Evolutionary conservation across 2,113 vertebrate genomes (phyloP).

Genomic region (Atractosteus spatula): DNA sequence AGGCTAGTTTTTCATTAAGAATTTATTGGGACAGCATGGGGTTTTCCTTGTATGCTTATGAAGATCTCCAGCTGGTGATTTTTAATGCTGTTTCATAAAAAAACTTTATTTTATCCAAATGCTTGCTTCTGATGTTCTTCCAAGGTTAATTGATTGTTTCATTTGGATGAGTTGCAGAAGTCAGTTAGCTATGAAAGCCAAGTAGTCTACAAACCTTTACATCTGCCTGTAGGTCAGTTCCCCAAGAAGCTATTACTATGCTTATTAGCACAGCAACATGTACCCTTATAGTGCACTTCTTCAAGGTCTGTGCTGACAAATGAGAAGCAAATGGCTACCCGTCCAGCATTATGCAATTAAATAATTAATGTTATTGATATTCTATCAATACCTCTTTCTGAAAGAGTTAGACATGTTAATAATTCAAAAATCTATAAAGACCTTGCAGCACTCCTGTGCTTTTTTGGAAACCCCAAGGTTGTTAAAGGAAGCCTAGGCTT

Average conservation of each 20-base stretch:
- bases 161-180: neutral
- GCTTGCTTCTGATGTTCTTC: neutral
- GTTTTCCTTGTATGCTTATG: no score
- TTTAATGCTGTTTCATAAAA: no score
- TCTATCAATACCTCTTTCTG: constrained; percentile 86
- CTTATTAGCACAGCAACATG: constrained; percentile 39
- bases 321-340: constrained; percentile 39
- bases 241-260: constrained; percentile 41
- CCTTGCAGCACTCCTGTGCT: constrained; percentile 63
- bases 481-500: constrained; percentile 56
- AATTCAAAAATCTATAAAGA: constrained; percentile 84
- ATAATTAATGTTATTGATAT: constrained; percentile 89
- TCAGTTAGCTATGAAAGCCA: neutral
- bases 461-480: constrained; percentile 60
- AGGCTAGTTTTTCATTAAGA: no score
- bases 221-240: constrained; percentile 13
- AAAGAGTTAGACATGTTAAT: constrained; percentile 86
- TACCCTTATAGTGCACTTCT: constrained; percentile 46
- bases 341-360: constrained; percentile 75
- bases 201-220: neutral
- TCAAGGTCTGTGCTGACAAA: constrained; percentile 39
- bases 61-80: no score
- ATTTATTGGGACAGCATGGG: no score
- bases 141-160: neutral
- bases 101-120: neutral